Evolutionary conservation across 2,888 invertebrate species (phyloP), one percentile per base, ranked within the genome.

Genomic region (Lutraria lutraria): DNA sequence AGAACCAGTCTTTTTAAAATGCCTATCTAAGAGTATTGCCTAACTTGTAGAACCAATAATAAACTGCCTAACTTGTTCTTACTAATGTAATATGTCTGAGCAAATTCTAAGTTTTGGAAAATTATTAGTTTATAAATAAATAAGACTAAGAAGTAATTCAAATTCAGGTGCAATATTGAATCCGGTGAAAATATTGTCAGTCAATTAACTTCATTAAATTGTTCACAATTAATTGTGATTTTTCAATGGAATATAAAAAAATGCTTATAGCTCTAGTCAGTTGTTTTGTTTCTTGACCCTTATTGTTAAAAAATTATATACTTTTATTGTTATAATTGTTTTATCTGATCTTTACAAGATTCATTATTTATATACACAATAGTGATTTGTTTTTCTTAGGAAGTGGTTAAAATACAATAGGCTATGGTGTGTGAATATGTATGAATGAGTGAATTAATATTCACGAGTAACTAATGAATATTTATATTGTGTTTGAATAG

Each of bases 261-360:
- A 19, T 68, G 13, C n/a, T 21, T n/a, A 68, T 68, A 25, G 63
- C n/a, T 68, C 63, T 68, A 68, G 25, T 68, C 25, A 68, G 63
- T 25, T 68, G n/a, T n/a, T 68, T 25, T 25, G 63, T 68, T 68
- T 68, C 63, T 68, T 3, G 63, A n/a, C 25, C n/a, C 63, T 6
- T 68, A 25, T 68, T 68, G 63, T 68, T 68, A n/a, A 68, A 25
- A n/a, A 25, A 68, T 68, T 68, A 68, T 68, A 68, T 68, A 68
- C 63, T 68, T 68, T 68, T 25, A 68, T 68, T 25, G 63, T 68
- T 68, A 68, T 25, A 63, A 25, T 68, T 68, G 63, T 68, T 68
- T n/a, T 25, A 25, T 68, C 63, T 13, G 63, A 10, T 25, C 63
- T n/a, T 68, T 68, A 68, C 10, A 8, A 25, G 63, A 25, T 68